Base-by-base conservation (phyloP, 2,113 vertebrate genomes). In the Vulpes vulpes region DNA sequence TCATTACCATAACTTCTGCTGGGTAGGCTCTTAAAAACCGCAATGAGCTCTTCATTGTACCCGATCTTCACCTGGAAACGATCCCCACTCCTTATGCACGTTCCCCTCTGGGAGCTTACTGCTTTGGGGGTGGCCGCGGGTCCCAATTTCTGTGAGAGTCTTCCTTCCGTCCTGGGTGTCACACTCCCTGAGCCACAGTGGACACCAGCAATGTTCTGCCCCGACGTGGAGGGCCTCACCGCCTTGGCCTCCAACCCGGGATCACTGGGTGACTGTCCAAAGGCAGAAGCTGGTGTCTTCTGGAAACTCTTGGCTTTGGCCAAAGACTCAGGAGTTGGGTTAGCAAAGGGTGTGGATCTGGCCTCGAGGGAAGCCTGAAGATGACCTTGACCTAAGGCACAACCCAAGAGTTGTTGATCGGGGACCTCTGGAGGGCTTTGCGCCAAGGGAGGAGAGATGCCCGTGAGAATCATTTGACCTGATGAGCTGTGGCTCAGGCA, bases 1-100 rank as follows among this genome's bases (percentile, higher is more conserved):
- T 79, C 93, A 99, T 99, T 98, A 99, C 99, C 99, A 30, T 99
- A 99, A 73, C 14, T 99, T 98, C 99, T 99, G 90, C 99, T 99
- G 35, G 99, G 99, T 30, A 99, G 98, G 38, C 96, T 99, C 98
- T 99, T 99, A 96, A 99, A 99, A 89, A 99, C 96, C 7, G 98
- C 96, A 82, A 99, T 98, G 64, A 99, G 99, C 38, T 99, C 98
- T 5, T 98, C 98, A 2, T 99, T 99, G 98, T 99, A 99, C 25
- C 99, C 98, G 11, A 99, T 98, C 98, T 99, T 99, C 0, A 99
- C 99, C 92, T 99, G 99, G 98, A 99, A 99, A 23, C 99, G 99
- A 55, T 98, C 98, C 53, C 99, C 99, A 0, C 99, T 98, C 92
- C 97, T 97, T 15, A 99, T 96, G 88, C 99, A 99, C 57, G 95